Evolutionary conservation across 2,113 vertebrate species (phyloP).

Genomic region (mouse (Mus musculus)): GRCm39 chr2:73782501-73783000

Average conservation of each 20-base stretch:
- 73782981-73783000: conserved; percentile 91
- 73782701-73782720: neutral
- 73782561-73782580: conserved; percentile 52
- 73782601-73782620: conserved; percentile 56
- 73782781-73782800: conserved; percentile 68
- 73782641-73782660: neutral
- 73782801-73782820: conserved; percentile 69
- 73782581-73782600: conserved; percentile 48
- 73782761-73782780: conserved; percentile 41
- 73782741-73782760: conserved; percentile 48
- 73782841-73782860: conserved; percentile 59
- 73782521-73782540: conserved; percentile 24
- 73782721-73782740: conserved; percentile 48
- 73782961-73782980: conserved; percentile 89
- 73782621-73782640: conserved; percentile 25
- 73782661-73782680: neutral
- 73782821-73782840: conserved; percentile 67
- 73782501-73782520: conserved; percentile 59
- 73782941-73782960: conserved; percentile 86
- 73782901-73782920: conserved; percentile 83
- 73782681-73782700: conserved; percentile 20
- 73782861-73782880: conserved; percentile 61
- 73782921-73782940: conserved; percentile 89
- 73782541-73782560: conserved; percentile 62
- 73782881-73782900: conserved; percentile 70